phyloP scores from a whole-genome alignment of 92 coral and sea anemone species.

The Parazoanthus atlanticus region DNA sequence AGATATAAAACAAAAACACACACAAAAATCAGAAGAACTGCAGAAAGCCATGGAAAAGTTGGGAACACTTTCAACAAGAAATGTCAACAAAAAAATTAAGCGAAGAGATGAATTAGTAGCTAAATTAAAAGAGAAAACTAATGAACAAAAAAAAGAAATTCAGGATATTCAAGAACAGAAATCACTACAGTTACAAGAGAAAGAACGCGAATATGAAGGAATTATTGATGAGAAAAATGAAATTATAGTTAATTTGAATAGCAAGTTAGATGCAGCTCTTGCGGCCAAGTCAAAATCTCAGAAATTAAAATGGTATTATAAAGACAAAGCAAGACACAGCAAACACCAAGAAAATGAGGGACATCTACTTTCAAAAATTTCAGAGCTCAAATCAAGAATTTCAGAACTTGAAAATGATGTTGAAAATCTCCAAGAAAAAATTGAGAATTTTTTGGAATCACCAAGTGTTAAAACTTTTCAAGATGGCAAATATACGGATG shows the following conservation, averaged over 20 bases:
- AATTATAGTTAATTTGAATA: background rate
- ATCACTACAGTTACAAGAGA: constrained; percentile 9
- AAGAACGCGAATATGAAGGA: constrained; percentile 7
- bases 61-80: constrained; percentile 24
- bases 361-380: constrained; percentile 30
- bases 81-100: constrained; percentile 31
- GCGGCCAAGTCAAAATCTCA: background rate
- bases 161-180: constrained; percentile 5
- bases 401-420: constrained; percentile 33
- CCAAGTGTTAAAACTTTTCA: constrained; percentile 42
- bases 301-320: background rate
- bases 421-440: constrained; percentile 24
- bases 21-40: background rate
- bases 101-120: constrained; percentile 15
- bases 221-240: background rate
- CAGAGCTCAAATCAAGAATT: constrained; percentile 24
- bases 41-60: constrained; percentile 10
- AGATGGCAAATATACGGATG: constrained; percentile 45
- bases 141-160: constrained; percentile 7
- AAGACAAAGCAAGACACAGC: background rate
- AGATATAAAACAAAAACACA: background rate
- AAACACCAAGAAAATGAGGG: constrained; percentile 21
- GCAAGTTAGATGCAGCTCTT: background rate
- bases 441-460: background rate
- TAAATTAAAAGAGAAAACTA: constrained; percentile 7